Base-by-base conservation (phyloP, 2,797 vertebrate genomes). In the Florisuga fusca region DNA sequence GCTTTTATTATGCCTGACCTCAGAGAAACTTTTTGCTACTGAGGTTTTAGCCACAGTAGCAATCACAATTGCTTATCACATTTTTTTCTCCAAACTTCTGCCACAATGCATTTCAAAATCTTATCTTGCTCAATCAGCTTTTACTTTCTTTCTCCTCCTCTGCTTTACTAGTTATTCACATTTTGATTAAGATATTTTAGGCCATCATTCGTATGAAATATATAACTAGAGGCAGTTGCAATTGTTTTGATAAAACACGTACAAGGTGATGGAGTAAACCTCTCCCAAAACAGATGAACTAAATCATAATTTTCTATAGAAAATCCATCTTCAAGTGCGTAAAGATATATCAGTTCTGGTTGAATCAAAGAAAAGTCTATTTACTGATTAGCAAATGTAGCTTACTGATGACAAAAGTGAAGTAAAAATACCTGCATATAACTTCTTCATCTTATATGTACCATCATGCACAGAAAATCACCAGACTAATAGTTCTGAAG, bases 281-380 rank as follows among this genome's bases (percentile, higher is more conserved):
- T 77, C 18, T 23, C 46, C 11, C 7, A 29, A 41, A 74, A 8
- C 14, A 78, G 20, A 29, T 21, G 20, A 31, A 19, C 17, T 7
- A 79, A 46, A 50, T 61, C 38, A 41, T 4, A 10, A 31, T 82
- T 76, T 89, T 38, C 51, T 66, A 7, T 9, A 58, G 20, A 72
- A 78, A 78, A 69, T 10, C 13, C 19, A 31, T n/a, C n/a, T 54
- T 68, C 43, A 82, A 12, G 8, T 46, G 9, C 63, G n/a, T 18
- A 59, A 55, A 41, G 7, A 1, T 14, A n/a, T 62, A 23, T n/a
- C n/a, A 43, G 22, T 26, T 77, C 53, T 36, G 7, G 2, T 0
- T 61, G 41, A 75, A 67, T 17, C 58, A 64, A 84, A 79, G 21
- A 69, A 55, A 84, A 25, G 23, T 19, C 6, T 45, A 25, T 9